Evolutionary conservation across 1,140 invertebrate species (phyloP).

Genomic region (Hyposmocoma kahamanoa): DNA sequence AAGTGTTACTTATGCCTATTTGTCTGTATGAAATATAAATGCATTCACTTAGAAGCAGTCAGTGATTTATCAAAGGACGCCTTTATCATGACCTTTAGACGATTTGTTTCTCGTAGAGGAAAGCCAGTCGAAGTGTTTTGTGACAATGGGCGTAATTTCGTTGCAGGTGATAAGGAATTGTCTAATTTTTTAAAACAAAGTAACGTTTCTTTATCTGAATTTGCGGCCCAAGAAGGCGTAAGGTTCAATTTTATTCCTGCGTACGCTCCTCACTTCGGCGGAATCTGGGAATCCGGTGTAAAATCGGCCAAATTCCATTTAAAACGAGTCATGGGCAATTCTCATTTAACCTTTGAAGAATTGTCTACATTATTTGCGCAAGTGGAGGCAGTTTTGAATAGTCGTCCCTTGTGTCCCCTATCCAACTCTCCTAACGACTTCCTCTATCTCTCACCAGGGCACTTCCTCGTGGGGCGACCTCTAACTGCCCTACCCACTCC

Average conservation of each 20-base stretch:
- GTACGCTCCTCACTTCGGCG: constrained; percentile 7
- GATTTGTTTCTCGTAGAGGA: constrained; percentile 2
- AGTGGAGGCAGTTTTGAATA: constrained; percentile 7
- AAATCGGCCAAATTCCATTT: constrained; percentile 5
- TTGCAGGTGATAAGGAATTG: constrained; percentile 1
- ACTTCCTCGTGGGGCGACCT: background rate
- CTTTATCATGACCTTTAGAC: background rate
- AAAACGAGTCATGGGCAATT: constrained; percentile 6
- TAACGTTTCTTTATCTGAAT: background rate
- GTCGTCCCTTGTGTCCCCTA: constrained; percentile 1
- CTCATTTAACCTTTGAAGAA: constrained; percentile 6
- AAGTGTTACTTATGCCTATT: background rate
- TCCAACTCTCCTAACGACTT: constrained; percentile 4
- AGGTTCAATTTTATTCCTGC: background rate
- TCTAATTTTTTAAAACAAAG: background rate
- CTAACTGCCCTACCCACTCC: background rate
- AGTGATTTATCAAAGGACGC: background rate
- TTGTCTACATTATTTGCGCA: constrained; percentile 4
- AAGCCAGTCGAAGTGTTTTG: constrained; percentile 4
- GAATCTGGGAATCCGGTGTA: constrained; percentile 3
- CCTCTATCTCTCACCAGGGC: background rate
- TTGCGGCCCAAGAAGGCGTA: background rate
- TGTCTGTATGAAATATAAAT: background rate
- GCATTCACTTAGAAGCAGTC: background rate
- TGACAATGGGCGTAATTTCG: constrained; percentile 7